phyloP scores from a whole-genome alignment of 2,888 invertebrate genomes.

The Hirtodrosophila alboralis region DNA sequence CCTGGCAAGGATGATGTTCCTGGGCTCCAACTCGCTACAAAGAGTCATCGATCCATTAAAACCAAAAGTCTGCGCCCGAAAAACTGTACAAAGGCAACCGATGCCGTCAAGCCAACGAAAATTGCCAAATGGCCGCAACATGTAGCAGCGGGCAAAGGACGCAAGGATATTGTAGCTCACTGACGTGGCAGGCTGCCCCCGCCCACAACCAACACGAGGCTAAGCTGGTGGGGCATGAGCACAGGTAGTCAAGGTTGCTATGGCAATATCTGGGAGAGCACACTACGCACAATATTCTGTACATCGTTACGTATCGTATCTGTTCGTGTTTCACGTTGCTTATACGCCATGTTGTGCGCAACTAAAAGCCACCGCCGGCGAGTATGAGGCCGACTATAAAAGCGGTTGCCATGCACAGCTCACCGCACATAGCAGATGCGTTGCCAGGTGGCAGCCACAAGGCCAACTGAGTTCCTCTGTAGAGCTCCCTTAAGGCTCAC shows the following conservation, averaged over 20 bases:
- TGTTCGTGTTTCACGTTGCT: conserved; percentile 44
- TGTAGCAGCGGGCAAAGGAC: conserved; percentile 31
- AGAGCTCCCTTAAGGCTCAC: conserved; percentile 28
- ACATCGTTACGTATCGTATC: conserved; percentile 21
- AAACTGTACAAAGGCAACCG: conserved; percentile 60
- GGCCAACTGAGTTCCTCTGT: conserved; percentile 35
- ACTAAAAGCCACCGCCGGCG: conserved; percentile 40
- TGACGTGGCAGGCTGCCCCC: conserved; percentile 29
- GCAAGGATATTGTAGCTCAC: conserved; percentile 17
- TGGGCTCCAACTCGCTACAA: conserved; percentile 25
- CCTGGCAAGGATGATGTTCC: conserved; percentile 24
- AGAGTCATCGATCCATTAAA: conserved; percentile 78
- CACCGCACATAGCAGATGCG: conserved; percentile 67
- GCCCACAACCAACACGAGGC: conserved; percentile 29
- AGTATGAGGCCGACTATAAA: conserved; percentile 61
- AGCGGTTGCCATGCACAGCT: conserved; percentile 72
- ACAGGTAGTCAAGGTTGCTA: conserved; percentile 78
- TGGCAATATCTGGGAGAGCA: conserved; percentile 75
- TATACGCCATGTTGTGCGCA: conserved; percentile 78
- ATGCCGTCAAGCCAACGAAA: conserved; percentile 25
- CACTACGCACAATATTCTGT: conserved; percentile 6
- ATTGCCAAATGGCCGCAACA: conserved; percentile 30
- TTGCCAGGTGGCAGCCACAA: conserved; percentile 69
- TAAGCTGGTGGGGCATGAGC: conserved; percentile 72
- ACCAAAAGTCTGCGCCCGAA: conserved; percentile 76